Evolutionary conservation across 2,797 vertebrate genomes (phyloP), one percentile per base, ranked within the genome.

Genomic region (Tamandua tetradactyla): DNA sequence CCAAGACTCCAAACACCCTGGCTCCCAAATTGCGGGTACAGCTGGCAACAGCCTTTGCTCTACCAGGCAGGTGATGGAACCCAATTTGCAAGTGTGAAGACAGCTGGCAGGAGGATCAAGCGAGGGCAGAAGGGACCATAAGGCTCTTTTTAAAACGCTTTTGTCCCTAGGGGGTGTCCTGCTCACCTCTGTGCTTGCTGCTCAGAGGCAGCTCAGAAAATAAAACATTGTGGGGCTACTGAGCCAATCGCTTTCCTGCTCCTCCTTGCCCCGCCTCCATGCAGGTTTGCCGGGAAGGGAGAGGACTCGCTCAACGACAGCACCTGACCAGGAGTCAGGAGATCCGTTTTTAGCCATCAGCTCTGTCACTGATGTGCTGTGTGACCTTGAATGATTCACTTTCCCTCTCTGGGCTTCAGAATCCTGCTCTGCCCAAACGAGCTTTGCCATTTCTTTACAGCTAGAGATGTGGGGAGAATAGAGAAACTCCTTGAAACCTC

Each of bases 301-400:
- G 89, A 87, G 42, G 88, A 37, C 32, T 47, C 59, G 15, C 88
- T 89, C 44, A 69, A 83, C 1, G 5, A 20, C 15, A 62, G 75
- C 87, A 91, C 76, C 94, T 89, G 92, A 84, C 86, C 62, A 44
- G 78, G 81, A 93, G 80, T 78, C 91, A 74, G 82, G 37, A 75
- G 80, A 47, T 88, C 92, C 76, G 93, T 82, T 94, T 94, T 91
- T 49, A 91, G 81, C 49, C 32, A n/a, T 37, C 80, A 89, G 76
- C 80, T 81, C 74, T 83, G 66, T 59, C 83, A 59, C 13, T 0
- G 18, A 47, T 25, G 57, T 0, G 20, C 92, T 91, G 57, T 92
- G 94, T 88, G 94, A 96, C 94, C 96, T 93, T 85, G 94, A 84
- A 42, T 1, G 1, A 85, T 37, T 82, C 89, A 9, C 71, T 89